Evolutionary conservation across 2,113 vertebrate genomes (phyloP), one percentile per base, ranked within the genome.

Genomic region (Ahaetulla prasina): DNA sequence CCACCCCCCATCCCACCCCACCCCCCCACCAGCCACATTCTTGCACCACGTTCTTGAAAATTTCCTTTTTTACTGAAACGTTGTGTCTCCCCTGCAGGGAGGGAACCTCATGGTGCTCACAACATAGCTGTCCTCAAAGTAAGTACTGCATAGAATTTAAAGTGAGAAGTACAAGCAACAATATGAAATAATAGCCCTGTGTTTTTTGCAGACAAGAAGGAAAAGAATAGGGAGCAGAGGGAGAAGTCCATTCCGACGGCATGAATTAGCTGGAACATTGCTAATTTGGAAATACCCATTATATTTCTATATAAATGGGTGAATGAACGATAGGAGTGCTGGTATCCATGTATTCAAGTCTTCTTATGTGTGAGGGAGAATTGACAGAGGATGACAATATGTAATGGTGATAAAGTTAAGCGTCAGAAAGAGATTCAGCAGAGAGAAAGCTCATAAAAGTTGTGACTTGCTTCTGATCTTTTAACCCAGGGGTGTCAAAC

Each of bases 381-480:
- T 39, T 74, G 68, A 18, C 18, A 74, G n/a, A 80, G 16, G 16
- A 80, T 39, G 16, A 39, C 68, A 80, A 39, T 39, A 14, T 20
- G 16, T 35, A 39, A 39, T 80, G n/a, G 68, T 80, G 68, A 39
- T 80, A 39, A 80, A 39, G n/a, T 80, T 80, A 74, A 39, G n/a
- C 20, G n/a, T 80, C 68, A 80, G 68, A 39, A 80, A 20, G 39
- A 91, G 47, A n/a, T 92, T 92, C 35, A 35, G 35, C 74, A 55
- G 68, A 22, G 2, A 20, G 63, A 30, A 47, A 30, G 11, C 6
- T 52, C 14, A 50, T 50, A 50, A 0, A 80, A 47, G 92, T 91
- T 91, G 93, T 43, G 35, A n/a, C 1, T 89, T 87, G 27, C 80
- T 94, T 27, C 80, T 54, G 45, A 86, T 95, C 91, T 91, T 97